Base-by-base conservation (phyloP, 2,888 invertebrate species). In the Ochropleura plecta region DNA sequence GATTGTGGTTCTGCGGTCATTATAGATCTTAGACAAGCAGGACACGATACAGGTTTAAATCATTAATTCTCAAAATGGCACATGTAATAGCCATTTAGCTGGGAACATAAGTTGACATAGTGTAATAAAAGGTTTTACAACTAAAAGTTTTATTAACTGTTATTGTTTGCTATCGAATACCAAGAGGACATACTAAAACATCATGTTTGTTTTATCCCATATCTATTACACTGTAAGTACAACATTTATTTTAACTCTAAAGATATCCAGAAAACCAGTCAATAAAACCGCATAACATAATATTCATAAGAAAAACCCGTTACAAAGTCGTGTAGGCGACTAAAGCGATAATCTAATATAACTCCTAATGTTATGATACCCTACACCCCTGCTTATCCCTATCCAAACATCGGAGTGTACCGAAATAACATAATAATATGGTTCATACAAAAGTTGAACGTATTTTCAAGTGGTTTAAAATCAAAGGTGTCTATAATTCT, bases 391-490 rank as follows among this genome's bases (percentile, higher is more conserved):
- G 62, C 81, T 70, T 73, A 82, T 77, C 76, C 81, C 40, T 69
- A 76, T 84, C 63, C 73, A 76, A 75, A 79, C 70, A 79, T 60
- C 62, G 67, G 65, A 76, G 73, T 78, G 70, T 75, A 78, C 78
- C 68, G 64, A 84, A 87, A 88, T 87, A 88, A 84, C 82, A 76
- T 80, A 83, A 76, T 80, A 83, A 87, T 78, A 87, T 73, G 79
- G 81, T 85, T 84, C 79, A 82, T 83, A 89, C 82, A 82, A 84
- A 85, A 84, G 85, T 86, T 89, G 85, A 90, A 87, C 79, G 89
- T 69, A 87, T 89, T 89, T 86, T 88, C 86, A 86, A 91, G 91
- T 90, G 89, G 85, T 74, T 67, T 20, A 72, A 84, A 88, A 84
- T 86, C 84, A 87, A 84, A 85, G 88, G 87, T 89, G 73, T 85